Evolutionary conservation across 2,888 invertebrate genomes (phyloP), one percentile per base, ranked within the genome.

Genomic region (Villa cingulata): DNA sequence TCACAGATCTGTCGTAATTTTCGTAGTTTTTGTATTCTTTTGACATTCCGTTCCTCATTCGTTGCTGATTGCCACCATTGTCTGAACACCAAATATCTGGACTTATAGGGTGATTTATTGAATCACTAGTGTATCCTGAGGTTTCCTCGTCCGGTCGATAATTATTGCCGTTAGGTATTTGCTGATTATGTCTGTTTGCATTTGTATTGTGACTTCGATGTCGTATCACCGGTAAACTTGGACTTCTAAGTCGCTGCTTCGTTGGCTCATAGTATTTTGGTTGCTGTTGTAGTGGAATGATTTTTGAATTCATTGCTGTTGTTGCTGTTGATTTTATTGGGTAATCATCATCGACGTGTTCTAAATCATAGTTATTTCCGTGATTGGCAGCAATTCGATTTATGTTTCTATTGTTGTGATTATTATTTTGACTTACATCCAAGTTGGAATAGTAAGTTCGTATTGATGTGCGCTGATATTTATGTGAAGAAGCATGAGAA

Each of bases 111-210:
- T 76, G 74, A 60, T 77, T 76, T 14, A 76, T 68, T 42, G 81
- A 83, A 62, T 87, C 86, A 63, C 87, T 87, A 43, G 85, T 83
- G 67, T 88, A 86, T 36, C 87, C 87, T 29, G 86, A 86, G 46
- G 86, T 86, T 60, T 86, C 86, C 36, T 82, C 82, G 60, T 82
- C 83, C 45, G 73, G 74, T 55, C 74, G 48, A 48, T 71, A 68
- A 45, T 70, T 70, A n/a, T 69, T 68, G 53, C 70, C 63, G 51
- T 72, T 71, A 41, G 71, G 59, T 54, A 70, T 70, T 41, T 72
- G 54, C 40, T 51, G 39, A 37, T 45, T 44, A 48, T 52, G 53
- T 48, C 49, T 54, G 43, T 46, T 48, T 51, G 46, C 54, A 53
- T 50, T 53, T 10, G 36, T 41, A 42, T 27, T 37, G 23, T 27